Evolutionary conservation across 2,113 vertebrate genomes (phyloP).

Genomic region (Notechis scutatus): DNA sequence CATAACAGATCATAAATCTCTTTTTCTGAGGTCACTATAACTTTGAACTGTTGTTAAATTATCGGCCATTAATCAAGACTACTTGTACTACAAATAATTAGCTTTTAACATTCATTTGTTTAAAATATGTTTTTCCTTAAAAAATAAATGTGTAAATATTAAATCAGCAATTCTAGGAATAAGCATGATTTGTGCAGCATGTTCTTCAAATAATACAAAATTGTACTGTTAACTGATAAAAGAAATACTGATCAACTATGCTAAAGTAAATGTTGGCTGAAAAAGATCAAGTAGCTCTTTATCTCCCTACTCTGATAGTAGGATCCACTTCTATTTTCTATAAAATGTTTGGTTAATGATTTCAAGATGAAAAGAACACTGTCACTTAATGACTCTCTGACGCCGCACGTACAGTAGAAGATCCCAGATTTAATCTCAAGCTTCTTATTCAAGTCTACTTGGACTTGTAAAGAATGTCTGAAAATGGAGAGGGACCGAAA

Average conservation of each 20-base stretch:
- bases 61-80: too few species aligned
- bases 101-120: neutral
- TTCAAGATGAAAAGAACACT: neutral
- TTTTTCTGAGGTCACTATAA: too few species aligned
- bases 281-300: neutral
- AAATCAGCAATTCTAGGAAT: neutral
- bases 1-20: too few species aligned
- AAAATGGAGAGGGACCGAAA: neutral
- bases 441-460: neutral
- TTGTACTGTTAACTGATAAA: neutral
- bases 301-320: neutral
- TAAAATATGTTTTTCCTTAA: too few species aligned
- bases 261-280: neutral
- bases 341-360: neutral
- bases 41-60: too few species aligned
- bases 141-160: neutral
- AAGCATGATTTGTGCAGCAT: neutral
- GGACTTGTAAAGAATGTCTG: neutral
- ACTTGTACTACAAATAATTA: neutral
- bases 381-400: neutral
- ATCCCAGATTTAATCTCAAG: neutral
- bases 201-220: neutral
- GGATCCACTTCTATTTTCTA: neutral
- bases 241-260: neutral
- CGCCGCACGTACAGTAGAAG: neutral